Conservation (phyloP, 2,888 invertebrate species). For the Andricus curvator region DNA sequence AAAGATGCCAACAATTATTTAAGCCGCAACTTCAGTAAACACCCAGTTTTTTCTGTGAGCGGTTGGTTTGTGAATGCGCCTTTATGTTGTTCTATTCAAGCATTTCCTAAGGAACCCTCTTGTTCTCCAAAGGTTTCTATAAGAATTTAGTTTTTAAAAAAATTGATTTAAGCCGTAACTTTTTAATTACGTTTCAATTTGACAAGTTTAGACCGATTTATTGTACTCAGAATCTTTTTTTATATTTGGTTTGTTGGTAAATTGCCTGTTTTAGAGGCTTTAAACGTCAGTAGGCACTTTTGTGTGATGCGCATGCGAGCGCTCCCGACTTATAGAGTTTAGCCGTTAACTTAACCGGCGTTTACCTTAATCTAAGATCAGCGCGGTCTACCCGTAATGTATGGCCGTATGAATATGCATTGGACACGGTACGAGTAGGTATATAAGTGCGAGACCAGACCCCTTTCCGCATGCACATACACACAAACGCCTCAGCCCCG, state of each 20-base stretch:
- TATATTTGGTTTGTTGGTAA: constrained; percentile 1
- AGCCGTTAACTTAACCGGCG: constrained; percentile 79
- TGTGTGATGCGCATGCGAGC: constrained; percentile 73
- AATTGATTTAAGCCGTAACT: too few relatives aligned
- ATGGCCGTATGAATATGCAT: constrained; percentile 78
- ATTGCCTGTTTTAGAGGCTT: constrained; percentile 28
- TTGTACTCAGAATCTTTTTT: neutral
- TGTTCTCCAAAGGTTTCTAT: too few relatives aligned
- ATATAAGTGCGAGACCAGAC: constrained; percentile 52
- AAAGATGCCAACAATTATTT: too few relatives aligned
- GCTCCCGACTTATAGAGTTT: constrained; percentile 75
- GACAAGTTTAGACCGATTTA: neutral
- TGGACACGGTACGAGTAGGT: constrained; percentile 71
- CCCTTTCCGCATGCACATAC: constrained; percentile 57
- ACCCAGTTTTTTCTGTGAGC: too few relatives aligned
- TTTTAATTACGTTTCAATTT: neutral
- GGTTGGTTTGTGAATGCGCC: too few relatives aligned
- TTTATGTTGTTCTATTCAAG: too few relatives aligned
- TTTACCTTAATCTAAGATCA: constrained; percentile 79
- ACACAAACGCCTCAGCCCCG: constrained; percentile 25
- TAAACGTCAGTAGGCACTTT: constrained; percentile 18
- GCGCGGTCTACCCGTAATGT: constrained; percentile 72
- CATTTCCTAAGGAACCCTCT: too few relatives aligned
- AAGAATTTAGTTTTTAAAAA: too few relatives aligned
- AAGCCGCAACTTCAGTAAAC: too few relatives aligned